phyloP scores from a whole-genome alignment of 1,140 invertebrate genomes.

The Drosophila baimaii region DNA sequence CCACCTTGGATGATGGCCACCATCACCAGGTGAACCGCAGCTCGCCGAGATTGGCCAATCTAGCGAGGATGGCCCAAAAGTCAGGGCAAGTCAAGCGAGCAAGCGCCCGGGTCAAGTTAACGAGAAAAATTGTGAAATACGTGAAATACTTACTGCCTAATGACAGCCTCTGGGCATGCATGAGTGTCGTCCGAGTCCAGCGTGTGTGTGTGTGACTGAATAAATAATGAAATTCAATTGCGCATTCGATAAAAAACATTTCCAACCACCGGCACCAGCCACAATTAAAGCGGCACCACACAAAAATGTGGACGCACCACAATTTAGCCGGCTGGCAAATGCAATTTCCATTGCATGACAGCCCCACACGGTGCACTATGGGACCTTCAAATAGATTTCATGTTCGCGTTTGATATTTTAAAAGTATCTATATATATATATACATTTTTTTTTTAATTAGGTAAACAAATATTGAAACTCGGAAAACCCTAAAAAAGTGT shows the following conservation, averaged over 20 bases:
- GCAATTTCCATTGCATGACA: constrained; percentile 67
- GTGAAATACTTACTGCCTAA: constrained; percentile 27
- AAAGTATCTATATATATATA: too few species aligned
- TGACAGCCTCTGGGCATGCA: constrained; percentile 25
- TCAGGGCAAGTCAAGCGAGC: constrained; percentile 48
- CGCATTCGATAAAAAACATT: constrained; percentile 71
- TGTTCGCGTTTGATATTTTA: too few species aligned
- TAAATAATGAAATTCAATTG: constrained; percentile 66
- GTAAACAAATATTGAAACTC: too few species aligned
- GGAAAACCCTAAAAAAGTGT: too few species aligned
- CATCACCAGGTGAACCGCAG: neutral
- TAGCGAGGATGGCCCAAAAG: constrained; percentile 34
- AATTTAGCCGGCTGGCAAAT: constrained; percentile 41
- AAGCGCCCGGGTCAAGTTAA: constrained; percentile 44
- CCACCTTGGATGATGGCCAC: constrained; percentile 11
- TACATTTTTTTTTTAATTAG: too few species aligned
- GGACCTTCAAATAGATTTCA: too few species aligned
- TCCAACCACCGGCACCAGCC: constrained; percentile 30
- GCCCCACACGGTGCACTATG: too few species aligned
- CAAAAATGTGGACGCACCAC: constrained; percentile 68
- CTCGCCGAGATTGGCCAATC: constrained; percentile 39
- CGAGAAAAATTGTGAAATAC: constrained; percentile 63
- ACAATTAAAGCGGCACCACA: constrained; percentile 64
- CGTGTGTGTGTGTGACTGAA: constrained; percentile 38
- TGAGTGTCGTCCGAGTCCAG: constrained; percentile 20